These are phyloP conservation scores for Lasioglossum zephyrum DNA, from an alignment of 2,888 invertebrate species.

Conservation along the genomic window DNA sequence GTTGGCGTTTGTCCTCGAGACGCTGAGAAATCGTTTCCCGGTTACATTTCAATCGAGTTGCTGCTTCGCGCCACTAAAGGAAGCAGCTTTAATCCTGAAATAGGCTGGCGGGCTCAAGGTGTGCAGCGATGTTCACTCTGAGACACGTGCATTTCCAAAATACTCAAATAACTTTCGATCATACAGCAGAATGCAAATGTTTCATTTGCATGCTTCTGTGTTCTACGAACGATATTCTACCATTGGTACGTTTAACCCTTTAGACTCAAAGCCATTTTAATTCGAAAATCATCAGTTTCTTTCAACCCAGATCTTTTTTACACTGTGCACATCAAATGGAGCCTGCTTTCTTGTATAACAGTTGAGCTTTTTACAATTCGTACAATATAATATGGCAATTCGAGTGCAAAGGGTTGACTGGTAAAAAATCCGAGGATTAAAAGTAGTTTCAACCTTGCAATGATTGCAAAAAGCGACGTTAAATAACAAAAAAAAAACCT, in stretches of 20 bases:
- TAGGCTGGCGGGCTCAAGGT: slow-evolving; percentile 33
- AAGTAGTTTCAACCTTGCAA: neutral
- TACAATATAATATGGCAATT: no score
- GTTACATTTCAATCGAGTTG: neutral
- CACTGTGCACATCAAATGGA: no score
- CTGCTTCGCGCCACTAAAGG: neutral
- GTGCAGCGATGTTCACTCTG: slow-evolving; percentile 8
- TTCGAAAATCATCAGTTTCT: no score
- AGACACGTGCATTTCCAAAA: slow-evolving; percentile 19
- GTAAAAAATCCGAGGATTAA: neutral
- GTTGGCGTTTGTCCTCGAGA: neutral
- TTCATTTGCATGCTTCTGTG: neutral
- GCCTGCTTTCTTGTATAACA: no score
- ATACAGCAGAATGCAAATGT: neutral
- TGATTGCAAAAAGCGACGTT: neutral
- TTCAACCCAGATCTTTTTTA: no score
- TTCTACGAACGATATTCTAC: slow-evolving; percentile 6
- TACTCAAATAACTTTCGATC: neutral
- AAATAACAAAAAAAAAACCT: no score
- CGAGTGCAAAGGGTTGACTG: no score
- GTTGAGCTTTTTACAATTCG: no score
- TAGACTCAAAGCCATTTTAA: no score
- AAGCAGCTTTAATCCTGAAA: neutral
- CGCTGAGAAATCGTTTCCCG: neutral
- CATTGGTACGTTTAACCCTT: slow-evolving; percentile 26